Evolutionary conservation across 2,113 vertebrate genomes (phyloP).

Genomic region (Chlorocebus sabaeus): DNA sequence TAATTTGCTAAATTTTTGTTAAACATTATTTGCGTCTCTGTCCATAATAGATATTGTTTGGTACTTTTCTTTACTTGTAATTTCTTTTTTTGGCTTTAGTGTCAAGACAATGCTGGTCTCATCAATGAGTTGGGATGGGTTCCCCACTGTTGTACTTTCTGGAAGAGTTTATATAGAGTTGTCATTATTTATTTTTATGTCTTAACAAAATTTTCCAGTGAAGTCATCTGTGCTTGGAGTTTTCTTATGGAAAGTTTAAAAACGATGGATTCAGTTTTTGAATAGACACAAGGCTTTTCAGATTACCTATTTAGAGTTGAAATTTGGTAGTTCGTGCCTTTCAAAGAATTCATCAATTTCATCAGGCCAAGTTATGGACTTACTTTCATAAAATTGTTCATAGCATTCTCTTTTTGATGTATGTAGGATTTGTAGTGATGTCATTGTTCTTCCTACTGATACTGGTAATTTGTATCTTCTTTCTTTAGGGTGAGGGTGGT

Average conservation of each 20-base stretch:
- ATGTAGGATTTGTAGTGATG: neutral
- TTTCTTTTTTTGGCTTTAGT: neutral
- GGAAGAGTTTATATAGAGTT: neutral
- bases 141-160: neutral
- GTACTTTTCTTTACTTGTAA: neutral
- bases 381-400: slow-evolving; percentile 5
- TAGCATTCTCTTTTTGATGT: neutral
- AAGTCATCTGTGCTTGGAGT: neutral
- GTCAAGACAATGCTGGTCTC: neutral
- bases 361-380: neutral
- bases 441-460: neutral
- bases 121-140: neutral
- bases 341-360: neutral
- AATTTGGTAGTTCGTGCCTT: neutral
- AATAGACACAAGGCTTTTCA: neutral
- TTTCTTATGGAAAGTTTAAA: neutral
- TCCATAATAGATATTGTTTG: neutral
- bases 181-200: neutral
- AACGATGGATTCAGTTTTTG: neutral
- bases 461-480: neutral
- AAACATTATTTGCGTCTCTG: neutral
- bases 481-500: neutral
- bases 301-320: neutral
- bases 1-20: neutral
- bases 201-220: neutral